Evolutionary conservation across 2,888 invertebrate genomes (phyloP), one percentile per base, ranked within the genome.

Genomic region (Chydorus sphaericus): DNA sequence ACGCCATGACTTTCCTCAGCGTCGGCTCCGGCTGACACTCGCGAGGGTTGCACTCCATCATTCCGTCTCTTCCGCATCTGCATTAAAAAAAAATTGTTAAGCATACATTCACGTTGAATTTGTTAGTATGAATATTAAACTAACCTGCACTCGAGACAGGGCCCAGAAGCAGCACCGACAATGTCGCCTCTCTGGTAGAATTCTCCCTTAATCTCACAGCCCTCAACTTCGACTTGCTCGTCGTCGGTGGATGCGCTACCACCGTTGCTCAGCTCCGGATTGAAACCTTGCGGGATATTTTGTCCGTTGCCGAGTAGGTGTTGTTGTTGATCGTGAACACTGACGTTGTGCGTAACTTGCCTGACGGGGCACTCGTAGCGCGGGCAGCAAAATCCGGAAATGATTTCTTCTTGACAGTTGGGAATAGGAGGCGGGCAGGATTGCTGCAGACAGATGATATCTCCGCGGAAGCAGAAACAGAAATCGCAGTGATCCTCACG

Each of bases 391-490:
- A 91, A 92, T 23, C 92, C 92, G 69, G 81, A 80, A 64, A 93
- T 92, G 18, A 88, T 85, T 71, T 92, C 91, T 69, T 91, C 89
- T 69, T 85, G 86, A 66, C 92, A 93, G 57, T 86, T 85, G 52
- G 84, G 82, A 64, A 92, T 91, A 38, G 92, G 92, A 52, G 92
- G 92, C 54, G 92, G 92, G 72, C 92, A 93, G 65, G 90, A 90
- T 71, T 93, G 92, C 71, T 92, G 91, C 61, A 92, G 75, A 65
- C 92, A 93, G 66, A 93, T 92, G 64, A 93, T 92, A 67, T 92
- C 91, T 69, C 91, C 89, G 70, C 92, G 80, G 77, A 92, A 93
- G 75, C 92, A 93, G 82, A 93, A 92, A 72, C 92, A 93, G 76
- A 92, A 93, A 68, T 92, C 91, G 69, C 92, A 93, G 26, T 92